Evolutionary conservation across 2,888 invertebrate genomes (phyloP), one percentile per base, ranked within the genome.

Genomic region (Apamea anceps): DNA sequence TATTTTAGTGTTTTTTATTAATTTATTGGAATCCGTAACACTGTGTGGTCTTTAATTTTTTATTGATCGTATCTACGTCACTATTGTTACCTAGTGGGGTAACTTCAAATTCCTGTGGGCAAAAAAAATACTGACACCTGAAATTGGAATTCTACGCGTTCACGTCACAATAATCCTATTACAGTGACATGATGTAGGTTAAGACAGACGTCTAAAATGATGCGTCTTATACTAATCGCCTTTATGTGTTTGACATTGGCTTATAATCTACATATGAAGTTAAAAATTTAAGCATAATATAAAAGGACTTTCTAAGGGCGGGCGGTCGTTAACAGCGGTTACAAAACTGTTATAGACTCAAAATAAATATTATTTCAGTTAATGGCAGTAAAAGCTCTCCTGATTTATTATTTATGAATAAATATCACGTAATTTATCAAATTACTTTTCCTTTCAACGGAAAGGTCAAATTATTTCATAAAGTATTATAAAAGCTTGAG

Each of bases 151-250:
- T 92, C 88, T 87, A 87, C 84, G 87, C 85, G 85, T 85, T 85
- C 86, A 85, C 90, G 89, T 93, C 92, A 93, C 90, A 92, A 90
- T 95, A 96, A 96, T 95, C 95, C 94, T 95, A 95, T 95, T 95
- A 94, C 79, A 79, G 82, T 93, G 93, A 94, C 94, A 92, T 91
- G 93, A 93, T 91, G 87, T 87, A 91, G 90, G 90, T 91, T 85
- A 90, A 89, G 88, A 90, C 88, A 88, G 81, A 78, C 87, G 79
- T 84, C 82, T 79, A 75, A 85, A 89, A 88, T 86, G 89, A 90
- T 86, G 87, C 75, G 91, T 88, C 89, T 91, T 88, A 89, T 82
- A 85, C 72, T 91, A 91, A 92, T 91, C 92, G 88, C 81, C 85
- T 91, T 91, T 89, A 85, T 86, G 84, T 90, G 81, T 88, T 87